These are phyloP conservation scores for Nymphicus hollandicus DNA, from an alignment of 2,113 vertebrate genomes.

Conservation along the genomic window DNA sequence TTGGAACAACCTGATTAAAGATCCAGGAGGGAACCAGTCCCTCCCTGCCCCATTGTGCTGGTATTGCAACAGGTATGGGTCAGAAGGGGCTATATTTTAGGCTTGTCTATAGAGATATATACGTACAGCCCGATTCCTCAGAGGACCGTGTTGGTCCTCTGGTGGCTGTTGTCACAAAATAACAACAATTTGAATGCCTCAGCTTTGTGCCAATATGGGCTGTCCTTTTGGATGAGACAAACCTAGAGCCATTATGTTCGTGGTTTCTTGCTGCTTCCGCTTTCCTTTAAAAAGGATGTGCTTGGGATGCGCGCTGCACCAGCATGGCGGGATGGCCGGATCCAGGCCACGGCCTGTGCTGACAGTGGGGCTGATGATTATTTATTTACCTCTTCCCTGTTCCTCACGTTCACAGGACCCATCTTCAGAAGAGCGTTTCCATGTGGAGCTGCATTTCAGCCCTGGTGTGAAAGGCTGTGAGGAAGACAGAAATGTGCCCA, in stretches of 20 bases:
- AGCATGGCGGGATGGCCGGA: neutral
- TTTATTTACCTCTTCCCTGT: neutral
- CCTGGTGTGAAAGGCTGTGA: slow-evolving; percentile 94
- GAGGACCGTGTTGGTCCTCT: neutral
- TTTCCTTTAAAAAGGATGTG: neutral
- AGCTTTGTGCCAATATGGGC: neutral
- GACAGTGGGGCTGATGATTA: neutral
- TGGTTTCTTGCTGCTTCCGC: neutral
- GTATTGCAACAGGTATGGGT: neutral
- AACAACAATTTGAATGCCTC: neutral
- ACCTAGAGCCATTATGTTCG: neutral
- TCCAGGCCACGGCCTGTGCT: neutral
- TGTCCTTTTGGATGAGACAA: neutral
- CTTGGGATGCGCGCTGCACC: neutral
- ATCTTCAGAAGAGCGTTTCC: slow-evolving; percentile 94
- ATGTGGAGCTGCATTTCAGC: slow-evolving; percentile 97
- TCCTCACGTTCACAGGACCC: slow-evolving; percentile 77
- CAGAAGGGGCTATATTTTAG: neutral
- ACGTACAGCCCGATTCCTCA: neutral
- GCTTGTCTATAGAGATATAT: neutral
- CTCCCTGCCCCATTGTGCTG: neutral
- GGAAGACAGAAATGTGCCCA: slow-evolving; percentile 88
- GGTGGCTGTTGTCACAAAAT: neutral
- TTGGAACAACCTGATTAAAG: neutral
- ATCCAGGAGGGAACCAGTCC: neutral